Conservation (phyloP, 2,797 vertebrate genomes). For the Gadopsis marmoratus region DNA sequence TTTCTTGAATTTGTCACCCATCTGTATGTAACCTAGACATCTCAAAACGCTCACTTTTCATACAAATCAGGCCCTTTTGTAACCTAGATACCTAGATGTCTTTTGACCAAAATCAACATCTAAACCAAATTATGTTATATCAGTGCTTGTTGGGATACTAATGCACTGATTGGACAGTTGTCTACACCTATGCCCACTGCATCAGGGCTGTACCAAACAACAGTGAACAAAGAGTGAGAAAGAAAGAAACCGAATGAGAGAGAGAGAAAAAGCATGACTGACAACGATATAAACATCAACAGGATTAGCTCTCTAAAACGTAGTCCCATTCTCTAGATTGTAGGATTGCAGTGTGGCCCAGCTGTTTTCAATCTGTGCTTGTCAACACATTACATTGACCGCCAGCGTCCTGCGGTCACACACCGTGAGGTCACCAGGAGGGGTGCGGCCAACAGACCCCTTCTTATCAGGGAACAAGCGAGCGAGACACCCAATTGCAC, state of each 20-base stretch:
- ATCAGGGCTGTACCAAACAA: background rate
- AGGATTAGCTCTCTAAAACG: conserved; percentile 54
- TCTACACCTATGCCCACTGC: conserved; percentile 5
- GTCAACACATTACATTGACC: conserved; percentile 40
- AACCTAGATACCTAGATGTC: background rate
- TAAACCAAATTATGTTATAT: background rate
- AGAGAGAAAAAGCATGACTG: conserved; percentile 21
- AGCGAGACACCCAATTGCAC: conserved; percentile 27
- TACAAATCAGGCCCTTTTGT: background rate
- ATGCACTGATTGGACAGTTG: background rate
- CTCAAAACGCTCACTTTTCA: background rate
- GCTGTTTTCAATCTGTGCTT: conserved; percentile 49
- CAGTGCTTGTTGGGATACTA: background rate
- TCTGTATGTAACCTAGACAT: background rate
- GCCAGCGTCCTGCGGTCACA: conserved; percentile 12
- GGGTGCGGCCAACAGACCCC: background rate
- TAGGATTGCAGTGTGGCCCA: conserved; percentile 18
- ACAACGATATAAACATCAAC: conserved; percentile 29
- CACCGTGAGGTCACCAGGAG: conserved; percentile 13
- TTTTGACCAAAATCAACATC: conserved; percentile 3
- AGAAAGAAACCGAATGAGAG: conserved; percentile 43
- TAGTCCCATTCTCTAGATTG: conserved; percentile 48
- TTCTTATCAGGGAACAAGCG: conserved; percentile 41
- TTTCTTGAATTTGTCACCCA: background rate
- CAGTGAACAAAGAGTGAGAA: conserved; percentile 69